Evolutionary conservation across 2,888 invertebrate genomes (phyloP).

Genomic region (Sympetrum striolatum): DNA sequence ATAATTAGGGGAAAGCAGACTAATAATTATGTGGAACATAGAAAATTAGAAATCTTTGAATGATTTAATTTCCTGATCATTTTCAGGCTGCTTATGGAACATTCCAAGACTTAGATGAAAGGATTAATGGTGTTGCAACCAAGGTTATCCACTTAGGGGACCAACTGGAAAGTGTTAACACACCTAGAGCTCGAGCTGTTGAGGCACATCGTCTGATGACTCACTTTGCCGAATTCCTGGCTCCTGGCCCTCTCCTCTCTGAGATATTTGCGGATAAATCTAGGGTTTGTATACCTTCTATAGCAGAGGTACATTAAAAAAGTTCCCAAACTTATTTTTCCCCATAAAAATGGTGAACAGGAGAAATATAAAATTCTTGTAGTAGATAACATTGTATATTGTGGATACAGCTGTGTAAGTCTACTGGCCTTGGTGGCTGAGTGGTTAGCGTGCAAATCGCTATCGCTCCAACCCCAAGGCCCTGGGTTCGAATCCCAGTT

Average conservation of each 20-base stretch:
- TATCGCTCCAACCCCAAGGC: too few relatives aligned
- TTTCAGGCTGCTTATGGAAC: slow-evolving; percentile 80
- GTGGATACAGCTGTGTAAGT: too few relatives aligned
- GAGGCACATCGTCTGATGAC: slow-evolving; percentile 94
- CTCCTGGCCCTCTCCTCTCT: slow-evolving; percentile 82
- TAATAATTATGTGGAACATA: too few relatives aligned
- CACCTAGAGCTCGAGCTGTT: slow-evolving; percentile 90
- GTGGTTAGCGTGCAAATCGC: too few relatives aligned
- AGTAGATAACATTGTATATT: too few relatives aligned
- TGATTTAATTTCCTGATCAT: slow-evolving; percentile 31
- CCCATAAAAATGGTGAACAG: neutral
- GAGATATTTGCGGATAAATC: slow-evolving; percentile 86
- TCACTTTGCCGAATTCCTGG: slow-evolving; percentile 90
- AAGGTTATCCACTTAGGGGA: slow-evolving; percentile 98
- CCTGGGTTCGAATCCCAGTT: too few relatives aligned
- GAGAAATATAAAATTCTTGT: too few relatives aligned
- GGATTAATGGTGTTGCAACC: slow-evolving; percentile 96
- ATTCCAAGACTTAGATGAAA: slow-evolving; percentile 91
- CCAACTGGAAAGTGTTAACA: slow-evolving; percentile 95
- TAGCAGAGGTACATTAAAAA: too few relatives aligned
- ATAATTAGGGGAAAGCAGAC: too few relatives aligned
- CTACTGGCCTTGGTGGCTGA: too few relatives aligned
- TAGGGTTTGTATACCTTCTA: slow-evolving; percentile 63
- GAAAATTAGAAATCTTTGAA: too few relatives aligned
- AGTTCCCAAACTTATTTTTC: too few relatives aligned